Base-by-base conservation (phyloP, 2,113 vertebrate genomes). In the Nestor notabilis region DNA sequence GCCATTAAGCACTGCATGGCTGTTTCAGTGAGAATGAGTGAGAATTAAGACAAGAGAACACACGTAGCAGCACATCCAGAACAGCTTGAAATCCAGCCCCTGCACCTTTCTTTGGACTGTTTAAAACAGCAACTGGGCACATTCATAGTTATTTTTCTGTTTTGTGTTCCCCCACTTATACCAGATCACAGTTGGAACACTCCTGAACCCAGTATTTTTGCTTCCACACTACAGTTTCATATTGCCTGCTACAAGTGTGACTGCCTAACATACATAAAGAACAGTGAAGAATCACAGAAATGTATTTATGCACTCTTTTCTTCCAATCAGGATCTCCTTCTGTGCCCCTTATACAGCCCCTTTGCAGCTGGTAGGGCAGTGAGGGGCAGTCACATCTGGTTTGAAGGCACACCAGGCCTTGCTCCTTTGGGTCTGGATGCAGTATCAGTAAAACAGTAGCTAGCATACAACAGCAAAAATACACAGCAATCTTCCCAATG, bases 401-500 rank as follows among this genome's bases (percentile, higher is more conserved):
- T 65, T 49, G 35, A 71, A 71, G 72, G 71, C 46, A 46, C 37
- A 50, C 25, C 25, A 66, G 21, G 43, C 25, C 78, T 66, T 6
- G 70, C 39, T 47, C 29, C 55, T 31, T 3, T 1, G 14, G 55
- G 71, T 35, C 55, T 17, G 13, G 20, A 14, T 66, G 44, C 60
- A 74, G 5, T 17, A 39, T 20, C n/a, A 56, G 14, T 24, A 20
- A 46, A 29, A 47, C 11, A 35, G 24, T 13, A 83, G 76, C 13
- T 13, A 56, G 31, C 47, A 27, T 6, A 55, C 2, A 1, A 61
- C 21, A n/a, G 20, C 41, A 63, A 83, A 35, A 63, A 47, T 15
- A 35, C 29, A 31, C 1, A 0, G 25, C 2, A 0, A 41, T 35
- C 55, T 83, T 55, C 71, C 20, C 23, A 55, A 35, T 8, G 5